Conservation (phyloP, 2,113 vertebrate species). For the Ictalurus furcatus region DNA sequence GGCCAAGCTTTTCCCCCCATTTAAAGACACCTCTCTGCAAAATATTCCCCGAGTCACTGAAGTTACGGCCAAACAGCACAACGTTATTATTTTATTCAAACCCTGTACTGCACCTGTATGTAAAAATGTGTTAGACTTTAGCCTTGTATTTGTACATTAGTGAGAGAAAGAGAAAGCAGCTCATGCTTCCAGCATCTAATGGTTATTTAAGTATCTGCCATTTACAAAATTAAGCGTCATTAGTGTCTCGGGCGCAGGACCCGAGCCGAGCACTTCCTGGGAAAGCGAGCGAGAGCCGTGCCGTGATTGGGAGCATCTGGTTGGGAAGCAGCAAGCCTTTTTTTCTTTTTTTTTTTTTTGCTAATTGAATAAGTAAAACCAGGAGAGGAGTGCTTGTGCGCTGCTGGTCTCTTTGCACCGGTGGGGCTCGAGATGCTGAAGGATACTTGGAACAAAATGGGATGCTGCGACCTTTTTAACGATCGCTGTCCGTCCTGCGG, state of each 20-base stretch:
- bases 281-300: constrained; percentile 41
- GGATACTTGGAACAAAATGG: constrained; percentile 53
- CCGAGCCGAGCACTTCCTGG: constrained; percentile 40
- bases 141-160: constrained; percentile 31
- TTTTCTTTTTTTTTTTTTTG: neutral
- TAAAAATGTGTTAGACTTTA: constrained; percentile 15
- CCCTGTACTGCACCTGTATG: constrained; percentile 32
- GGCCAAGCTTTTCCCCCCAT: too few species aligned
- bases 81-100: neutral
- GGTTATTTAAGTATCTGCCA: constrained; percentile 57
- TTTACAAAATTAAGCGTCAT: constrained; percentile 57
- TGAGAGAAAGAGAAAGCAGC: constrained; percentile 14
- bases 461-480: constrained; percentile 22
- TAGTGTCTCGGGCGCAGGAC: constrained; percentile 37
- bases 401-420: constrained; percentile 25
- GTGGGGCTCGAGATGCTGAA: constrained; percentile 52
- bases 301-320: constrained; percentile 57
- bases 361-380: constrained; percentile 58
- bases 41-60: neutral
- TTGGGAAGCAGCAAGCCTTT: constrained; percentile 39
- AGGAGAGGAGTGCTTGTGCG: constrained; percentile 38
- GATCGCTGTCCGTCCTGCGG: constrained; percentile 9
- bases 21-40: neutral
- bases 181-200: constrained; percentile 49
- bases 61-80: constrained; percentile 15